A percentile compares a stretch with the other conserved stretches of the same genome.
These are phyloP conservation scores for Diabrotica virgifera DNA, from an alignment of 1,140 invertebrate species.

Conservation along the genomic window DNA sequence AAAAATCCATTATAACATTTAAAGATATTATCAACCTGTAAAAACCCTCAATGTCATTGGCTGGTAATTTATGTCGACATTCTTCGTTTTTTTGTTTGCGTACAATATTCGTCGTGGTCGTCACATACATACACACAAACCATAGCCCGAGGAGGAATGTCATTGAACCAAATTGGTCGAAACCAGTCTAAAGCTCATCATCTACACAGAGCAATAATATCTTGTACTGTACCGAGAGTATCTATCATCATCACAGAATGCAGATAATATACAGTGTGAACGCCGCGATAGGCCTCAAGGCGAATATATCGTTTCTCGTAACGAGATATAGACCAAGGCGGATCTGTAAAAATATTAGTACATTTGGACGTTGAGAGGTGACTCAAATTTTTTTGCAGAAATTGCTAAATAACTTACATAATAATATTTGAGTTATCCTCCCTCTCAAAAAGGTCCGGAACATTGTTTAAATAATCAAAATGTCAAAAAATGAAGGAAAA, in stretches of 20 bases:
- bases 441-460: no score
- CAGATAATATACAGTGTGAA: background rate
- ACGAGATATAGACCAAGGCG: no score
- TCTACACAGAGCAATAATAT: background rate
- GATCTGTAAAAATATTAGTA: no score
- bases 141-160: conserved; percentile 14
- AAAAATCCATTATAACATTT: background rate
- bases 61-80: background rate
- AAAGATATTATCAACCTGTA: background rate
- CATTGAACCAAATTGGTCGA: conserved; percentile 29
- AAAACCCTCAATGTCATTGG: background rate
- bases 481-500: no score
- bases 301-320: no score
- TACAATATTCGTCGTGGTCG: background rate
- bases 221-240: conserved; percentile 6
- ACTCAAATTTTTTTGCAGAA: no score
- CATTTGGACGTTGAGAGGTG: no score
- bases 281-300: no score
- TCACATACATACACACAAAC: background rate
- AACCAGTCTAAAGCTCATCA: conserved; percentile 29
- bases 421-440: no score
- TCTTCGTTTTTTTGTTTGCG: background rate
- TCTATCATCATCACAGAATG: conserved; percentile 34
- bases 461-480: no score
- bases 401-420: no score